Conservation (phyloP, 64 coral and sea anemone species). For the Montipora cactus region DNA sequence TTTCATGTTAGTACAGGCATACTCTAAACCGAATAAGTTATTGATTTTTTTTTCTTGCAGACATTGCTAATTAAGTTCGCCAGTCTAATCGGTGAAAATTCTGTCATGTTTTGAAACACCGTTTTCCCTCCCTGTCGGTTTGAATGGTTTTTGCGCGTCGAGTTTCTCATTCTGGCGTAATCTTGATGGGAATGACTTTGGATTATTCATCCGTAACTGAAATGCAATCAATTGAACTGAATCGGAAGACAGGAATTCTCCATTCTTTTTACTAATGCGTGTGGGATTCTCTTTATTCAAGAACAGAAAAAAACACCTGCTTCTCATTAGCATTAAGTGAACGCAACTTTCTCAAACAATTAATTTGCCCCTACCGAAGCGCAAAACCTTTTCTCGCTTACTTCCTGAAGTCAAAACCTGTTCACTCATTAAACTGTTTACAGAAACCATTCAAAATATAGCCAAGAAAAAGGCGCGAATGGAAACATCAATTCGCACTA, state of each 20-base stretch:
- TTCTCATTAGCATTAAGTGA: conserved; percentile 31
- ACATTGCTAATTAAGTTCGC: conserved; percentile 40
- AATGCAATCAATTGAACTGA: conserved; percentile 36
- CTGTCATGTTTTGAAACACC: conserved; percentile 4
- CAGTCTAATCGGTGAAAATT: conserved; percentile 32
- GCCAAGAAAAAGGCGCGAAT: background rate
- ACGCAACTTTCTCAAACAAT: conserved; percentile 35
- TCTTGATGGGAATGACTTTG: background rate
- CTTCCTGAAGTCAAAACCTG: conserved; percentile 45
- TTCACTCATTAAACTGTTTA: background rate
- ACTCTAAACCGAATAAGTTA: conserved; percentile 8
- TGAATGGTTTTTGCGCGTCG: background rate
- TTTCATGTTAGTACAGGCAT: background rate
- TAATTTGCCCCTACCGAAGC: conserved; percentile 24
- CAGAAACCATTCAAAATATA: background rate
- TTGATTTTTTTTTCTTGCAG: conserved; percentile 45
- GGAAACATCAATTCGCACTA: background rate
- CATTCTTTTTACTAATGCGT: conserved; percentile 40
- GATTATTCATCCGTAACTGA: conserved; percentile 12
- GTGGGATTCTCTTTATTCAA: conserved; percentile 49
- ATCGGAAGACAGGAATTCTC: conserved; percentile 52
- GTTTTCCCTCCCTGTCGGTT: background rate
- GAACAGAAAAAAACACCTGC: conserved; percentile 49
- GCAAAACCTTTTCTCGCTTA: background rate
- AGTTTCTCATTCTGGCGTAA: background rate